phyloP scores from a whole-genome alignment of 2,888 invertebrate genomes.

The Hirtodrosophila duncani region DNA sequence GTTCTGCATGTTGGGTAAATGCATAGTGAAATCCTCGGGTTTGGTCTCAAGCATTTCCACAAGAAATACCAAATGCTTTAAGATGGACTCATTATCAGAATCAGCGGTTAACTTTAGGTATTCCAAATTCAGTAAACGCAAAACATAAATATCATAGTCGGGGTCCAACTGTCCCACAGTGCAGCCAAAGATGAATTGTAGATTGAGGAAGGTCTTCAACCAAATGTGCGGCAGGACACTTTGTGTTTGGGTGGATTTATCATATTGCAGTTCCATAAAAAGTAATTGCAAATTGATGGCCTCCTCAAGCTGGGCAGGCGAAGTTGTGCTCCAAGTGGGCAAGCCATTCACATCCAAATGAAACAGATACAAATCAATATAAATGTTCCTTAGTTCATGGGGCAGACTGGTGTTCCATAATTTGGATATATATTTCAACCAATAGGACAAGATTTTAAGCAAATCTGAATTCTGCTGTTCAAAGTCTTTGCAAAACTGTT shows the following conservation, averaged over 20 bases:
- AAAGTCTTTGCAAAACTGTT: neutral
- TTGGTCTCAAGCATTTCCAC: neutral
- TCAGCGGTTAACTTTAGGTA: neutral
- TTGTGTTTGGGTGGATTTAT: constrained; percentile 33
- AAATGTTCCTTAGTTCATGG: constrained; percentile 51
- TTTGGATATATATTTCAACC: constrained; percentile 61
- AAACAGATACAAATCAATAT: constrained; percentile 46
- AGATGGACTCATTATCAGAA: neutral
- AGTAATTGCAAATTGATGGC: constrained; percentile 58
- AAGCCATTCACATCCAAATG: constrained; percentile 47
- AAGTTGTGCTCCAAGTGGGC: neutral
- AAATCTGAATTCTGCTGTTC: no score
- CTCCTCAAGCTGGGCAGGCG: constrained; percentile 37
- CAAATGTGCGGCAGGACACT: constrained; percentile 2
- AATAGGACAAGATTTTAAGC: constrained; percentile 24
- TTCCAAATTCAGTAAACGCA: constrained; percentile 6
- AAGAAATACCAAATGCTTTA: neutral
- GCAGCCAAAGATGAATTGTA: constrained; percentile 1
- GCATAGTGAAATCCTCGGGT: neutral
- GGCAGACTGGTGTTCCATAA: constrained; percentile 57
- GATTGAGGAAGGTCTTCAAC: neutral
- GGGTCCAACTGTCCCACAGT: neutral
- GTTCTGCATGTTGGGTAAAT: constrained; percentile 6
- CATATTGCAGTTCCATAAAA: constrained; percentile 62
- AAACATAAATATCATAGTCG: neutral